phyloP scores from a whole-genome alignment of 1,140 invertebrate species.

The Medauroidea extradentata region DNA sequence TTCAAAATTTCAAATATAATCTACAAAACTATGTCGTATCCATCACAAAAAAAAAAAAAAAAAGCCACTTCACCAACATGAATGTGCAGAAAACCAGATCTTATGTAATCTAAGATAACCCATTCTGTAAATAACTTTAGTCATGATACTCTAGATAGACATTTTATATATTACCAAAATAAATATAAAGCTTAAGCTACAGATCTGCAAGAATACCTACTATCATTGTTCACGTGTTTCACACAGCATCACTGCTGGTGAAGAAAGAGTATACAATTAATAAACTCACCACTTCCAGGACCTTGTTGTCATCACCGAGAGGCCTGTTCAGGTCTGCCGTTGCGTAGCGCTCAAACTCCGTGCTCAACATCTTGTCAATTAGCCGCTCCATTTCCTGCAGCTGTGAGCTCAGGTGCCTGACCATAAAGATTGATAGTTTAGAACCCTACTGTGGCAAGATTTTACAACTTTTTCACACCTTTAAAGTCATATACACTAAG shows the following conservation, averaged over 20 bases:
- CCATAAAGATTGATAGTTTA: too few relatives aligned
- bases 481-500: too few relatives aligned
- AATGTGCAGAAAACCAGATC: not conserved
- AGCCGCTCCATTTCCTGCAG: conserved; percentile 94
- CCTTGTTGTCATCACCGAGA: conserved; percentile 54
- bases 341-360: conserved; percentile 90
- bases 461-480: too few relatives aligned
- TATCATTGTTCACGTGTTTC: not conserved
- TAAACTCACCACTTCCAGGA: conserved; percentile 58
- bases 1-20: not conserved
- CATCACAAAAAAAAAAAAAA: not conserved
- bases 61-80: not conserved
- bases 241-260: not conserved
- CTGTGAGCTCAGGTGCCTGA: conserved; percentile 88
- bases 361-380: conserved; percentile 94
- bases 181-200: too few relatives aligned
- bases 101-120: too few relatives aligned
- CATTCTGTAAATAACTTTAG: too few relatives aligned
- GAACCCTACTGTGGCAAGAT: too few relatives aligned
- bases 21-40: not conserved
- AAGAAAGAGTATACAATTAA: too few relatives aligned
- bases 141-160: too few relatives aligned
- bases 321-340: conserved; percentile 89
- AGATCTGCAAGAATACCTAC: too few relatives aligned
- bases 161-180: too few relatives aligned